Evolutionary conservation across 2,113 vertebrate genomes (phyloP), one percentile per base, ranked within the genome.

Genomic region (Antechinus flavipes): DNA sequence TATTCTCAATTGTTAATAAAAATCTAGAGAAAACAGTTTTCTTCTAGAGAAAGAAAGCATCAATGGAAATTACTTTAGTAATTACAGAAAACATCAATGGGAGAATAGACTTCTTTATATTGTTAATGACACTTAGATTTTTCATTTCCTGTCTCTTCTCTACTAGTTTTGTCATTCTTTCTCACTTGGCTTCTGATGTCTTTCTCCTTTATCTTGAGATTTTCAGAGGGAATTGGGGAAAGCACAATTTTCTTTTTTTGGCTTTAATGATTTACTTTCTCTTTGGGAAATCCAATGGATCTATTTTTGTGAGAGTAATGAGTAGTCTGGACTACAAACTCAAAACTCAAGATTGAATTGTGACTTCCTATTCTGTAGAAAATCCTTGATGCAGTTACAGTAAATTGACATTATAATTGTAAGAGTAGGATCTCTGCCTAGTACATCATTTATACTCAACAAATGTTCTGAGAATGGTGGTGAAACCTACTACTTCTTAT

Each of bases 221-320:
- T 96, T 94, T 49, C 91, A 91, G 68, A 0, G 76, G 94, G 56
- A 54, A 30, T 0, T 58, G 30, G 53, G 49, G 5, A 91, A 76
- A 94, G 91, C 24, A 90, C 92, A 26, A 94, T 23, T 91, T 93
- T 89, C 92, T 97, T 95, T 53, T 61, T 76, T 30, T 56, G 47
- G 54, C 53, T 96, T 89, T 93, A 95, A 89, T 54, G 56, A 16
- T 93, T 97, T 54, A 2, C 68, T 55, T 42, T 2, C 22, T 89
- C 93, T 96, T 96, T 95, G 95, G 58, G 24, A 96, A 97, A 53
- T 92, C 16, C 95, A 97, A 47, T 95, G 96, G 35, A 97, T 19
- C 9, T 90, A 93, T 0, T 89, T 96, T 35, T 35, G 35, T 84
- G 68, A 8, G 68, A 35, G n/a, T 25, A 46, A 2, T 14, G 2